phyloP scores from a whole-genome alignment of 1,140 invertebrate species.

The Ceratina australensis region DNA sequence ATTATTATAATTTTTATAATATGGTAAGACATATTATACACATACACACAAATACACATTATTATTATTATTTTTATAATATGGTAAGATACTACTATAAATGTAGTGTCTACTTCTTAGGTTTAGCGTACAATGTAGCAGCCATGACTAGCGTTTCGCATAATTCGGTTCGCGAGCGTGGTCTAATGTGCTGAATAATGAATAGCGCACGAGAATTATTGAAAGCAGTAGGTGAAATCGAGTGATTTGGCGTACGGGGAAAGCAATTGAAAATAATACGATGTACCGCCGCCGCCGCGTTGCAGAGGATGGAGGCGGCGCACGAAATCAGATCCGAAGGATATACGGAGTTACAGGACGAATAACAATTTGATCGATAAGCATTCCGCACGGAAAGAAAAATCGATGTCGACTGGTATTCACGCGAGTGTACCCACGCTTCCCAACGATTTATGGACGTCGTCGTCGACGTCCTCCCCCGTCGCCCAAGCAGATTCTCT shows the following conservation, averaged over 20 bases:
- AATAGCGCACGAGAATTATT: conserved; percentile 13
- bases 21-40: too few relatives aligned
- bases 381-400: conserved; percentile 41
- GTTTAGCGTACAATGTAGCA: not conserved
- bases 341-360: conserved; percentile 24
- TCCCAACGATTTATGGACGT: conserved; percentile 9
- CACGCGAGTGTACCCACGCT: not conserved
- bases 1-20: too few relatives aligned
- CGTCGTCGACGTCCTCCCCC: not conserved
- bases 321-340: conserved; percentile 40
- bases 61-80: too few relatives aligned
- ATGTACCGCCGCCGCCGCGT: too few relatives aligned
- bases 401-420: conserved; percentile 23
- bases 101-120: too few relatives aligned
- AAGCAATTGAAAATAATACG: conserved; percentile 47
- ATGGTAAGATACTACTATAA: too few relatives aligned
- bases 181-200: conserved; percentile 24
- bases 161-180: not conserved
- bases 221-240: not conserved
- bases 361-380: conserved; percentile 59
- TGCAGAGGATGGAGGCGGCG: conserved; percentile 32
- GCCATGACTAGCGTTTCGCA: not conserved
- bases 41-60: too few relatives aligned
- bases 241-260: conserved; percentile 3
- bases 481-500: conserved; percentile 28